Evolutionary conservation across 1,140 invertebrate species (phyloP), one percentile per base, ranked within the genome.

Genomic region (Atopsyche davidsoni): DNA sequence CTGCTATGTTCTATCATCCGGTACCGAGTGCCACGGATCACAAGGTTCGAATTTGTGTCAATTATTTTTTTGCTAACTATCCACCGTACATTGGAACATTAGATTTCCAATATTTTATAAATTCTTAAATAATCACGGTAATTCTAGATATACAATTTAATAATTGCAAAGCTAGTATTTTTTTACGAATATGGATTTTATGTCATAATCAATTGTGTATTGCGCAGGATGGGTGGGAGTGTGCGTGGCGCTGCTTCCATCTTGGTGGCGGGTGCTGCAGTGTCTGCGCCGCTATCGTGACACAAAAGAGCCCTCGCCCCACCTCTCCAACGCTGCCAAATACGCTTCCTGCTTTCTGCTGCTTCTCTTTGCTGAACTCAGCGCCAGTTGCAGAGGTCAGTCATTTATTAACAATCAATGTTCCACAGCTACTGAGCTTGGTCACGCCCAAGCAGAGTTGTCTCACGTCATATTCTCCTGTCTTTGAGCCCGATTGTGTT

Each of bases 281-380:
- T 99, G 97, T 62, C 66, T 99, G 6, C 77, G 97, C 1, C 87
- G 97, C 58, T 99, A 98, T 67, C 69, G 85, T 1, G 90, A 94
- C 66, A 87, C 87, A 0, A 79, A 79, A 57, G 89, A 96, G 63
- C 86, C 86, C 0, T 96, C 96, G 70, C 96, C 95, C 0, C 96
- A 99, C 73, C 70, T 94, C 24, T 90, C 89, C 0, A 99, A 99
- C 73, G 96, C 96, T 18, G 92, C 89, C 43, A 99, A 99, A 76
- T 99, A 99, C 71, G 89, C 93, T 0, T 98, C 94, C 0, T 94
- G 94, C 0, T 98, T 98, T 74, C 83, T 98, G 49, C 93, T 96
- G 3, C 87, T 96, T 3, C 76, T 91, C 17, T 92, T 95, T 65
- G 79, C 86, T 4, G 85, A 89, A 1, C 67, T 98, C 4, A 80